Base-by-base conservation (phyloP, 2,888 invertebrate genomes). In the Heteromurus nitidus region DNA sequence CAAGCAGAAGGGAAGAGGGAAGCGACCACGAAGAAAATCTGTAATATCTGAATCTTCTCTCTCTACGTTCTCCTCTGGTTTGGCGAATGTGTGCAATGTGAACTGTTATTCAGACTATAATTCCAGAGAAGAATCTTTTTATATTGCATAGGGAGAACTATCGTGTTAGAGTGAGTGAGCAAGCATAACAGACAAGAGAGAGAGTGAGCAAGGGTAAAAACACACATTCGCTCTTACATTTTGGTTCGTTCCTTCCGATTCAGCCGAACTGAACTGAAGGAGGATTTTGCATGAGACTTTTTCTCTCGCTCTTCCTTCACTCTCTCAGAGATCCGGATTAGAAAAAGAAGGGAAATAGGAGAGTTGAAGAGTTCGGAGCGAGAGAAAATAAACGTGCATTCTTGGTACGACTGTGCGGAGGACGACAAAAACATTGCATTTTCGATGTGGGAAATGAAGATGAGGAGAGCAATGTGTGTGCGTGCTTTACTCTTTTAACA, bases 1-100 rank as follows among this genome's bases (percentile, higher is more conserved):
- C 67, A 47, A 36, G n/a, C n/a, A n/a, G n/a, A n/a, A n/a, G n/a
- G 28, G 50, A 20, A 47, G 55, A 55, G 30, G 55, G 55, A 69
- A 69, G 69, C 69, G 55, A 36, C 69, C 53, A 69, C 53, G 18
- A 69, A 69, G 69, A 69, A 68, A 69, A 69, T 69, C 22, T 69
- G 16, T 55, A 55, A 69, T 55, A 69, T 53, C 53, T 55, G 26
- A 55, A 24, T 3, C 16, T 11, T 58, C 58, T 28, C 58, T 55
- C 55, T 26, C 26, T 55, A 20, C 47, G 3, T n/a, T 47, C 47
- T 47, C 47, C n/a, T 16, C 47, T 47, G 7, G 47, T n/a, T 7
- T n/a, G n/a, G n/a, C n/a, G n/a, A n/a, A n/a, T n/a, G n/a, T n/a
- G n/a, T n/a, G n/a, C n/a, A n/a, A n/a, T n/a, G n/a, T n/a, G n/a